These are phyloP conservation scores for Serranus cabrilla DNA, from an alignment of 2,797 vertebrate genomes.

Conservation along the genomic window DNA sequence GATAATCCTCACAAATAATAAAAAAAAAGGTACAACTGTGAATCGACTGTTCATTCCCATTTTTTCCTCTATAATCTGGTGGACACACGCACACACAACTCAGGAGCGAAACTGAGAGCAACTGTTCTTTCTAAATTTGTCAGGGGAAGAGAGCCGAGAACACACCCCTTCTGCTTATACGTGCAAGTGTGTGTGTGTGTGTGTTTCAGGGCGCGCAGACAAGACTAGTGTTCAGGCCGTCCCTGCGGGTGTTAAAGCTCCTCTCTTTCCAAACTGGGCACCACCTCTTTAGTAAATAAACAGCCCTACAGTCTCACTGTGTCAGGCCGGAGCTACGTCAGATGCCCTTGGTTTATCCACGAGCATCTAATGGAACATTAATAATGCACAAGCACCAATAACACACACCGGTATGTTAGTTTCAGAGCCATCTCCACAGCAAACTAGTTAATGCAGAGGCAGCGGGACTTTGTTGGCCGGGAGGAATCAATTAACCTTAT, in stretches of 20 bases:
- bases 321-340: conserved; percentile 19
- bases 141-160: conserved; percentile 52
- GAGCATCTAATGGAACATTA: conserved; percentile 54
- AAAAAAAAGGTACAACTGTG: conserved; percentile 15
- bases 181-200: conserved; percentile 32
- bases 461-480: conserved; percentile 6
- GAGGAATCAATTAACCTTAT: conserved; percentile 63
- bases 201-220: conserved; percentile 36
- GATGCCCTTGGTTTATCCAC: conserved; percentile 23
- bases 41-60: conserved; percentile 19
- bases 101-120: conserved; percentile 64
- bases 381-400: conserved; percentile 55
- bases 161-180: conserved; percentile 53
- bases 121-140: conserved; percentile 85
- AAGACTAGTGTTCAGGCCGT: conserved; percentile 48
- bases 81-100: conserved; percentile 13
- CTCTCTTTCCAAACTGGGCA: conserved; percentile 44
- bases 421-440: conserved; percentile 21
- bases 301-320: conserved; percentile 27
- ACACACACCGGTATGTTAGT: conserved; percentile 17
- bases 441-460: conserved; percentile 48
- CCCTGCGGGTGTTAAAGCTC: conserved; percentile 29
- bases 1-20: conserved; percentile 34
- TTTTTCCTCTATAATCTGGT: conserved; percentile 32
- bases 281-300: conserved; percentile 53